A percentile compares a stretch with the other conserved stretches of the same genome.
Evolutionary conservation across 2,797 vertebrate species (phyloP).

Genomic region (Anguilla megastoma): DNA sequence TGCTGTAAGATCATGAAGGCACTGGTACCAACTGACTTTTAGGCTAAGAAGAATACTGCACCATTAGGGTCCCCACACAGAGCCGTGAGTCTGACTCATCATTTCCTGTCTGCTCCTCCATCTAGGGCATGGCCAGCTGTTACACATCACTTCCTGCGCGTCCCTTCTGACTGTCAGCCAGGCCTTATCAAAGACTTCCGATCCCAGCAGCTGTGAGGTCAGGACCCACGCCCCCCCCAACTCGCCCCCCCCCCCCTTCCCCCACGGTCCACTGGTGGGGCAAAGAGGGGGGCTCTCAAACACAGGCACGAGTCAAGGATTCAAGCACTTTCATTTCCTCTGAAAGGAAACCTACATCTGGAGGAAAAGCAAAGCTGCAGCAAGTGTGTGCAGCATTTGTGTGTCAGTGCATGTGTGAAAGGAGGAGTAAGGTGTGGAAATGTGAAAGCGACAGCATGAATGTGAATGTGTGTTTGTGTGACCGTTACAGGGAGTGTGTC

Average conservation of each 20-base stretch:
- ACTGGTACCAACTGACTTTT: background rate
- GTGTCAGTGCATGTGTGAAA: background rate
- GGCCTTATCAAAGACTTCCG: background rate
- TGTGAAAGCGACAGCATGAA: background rate
- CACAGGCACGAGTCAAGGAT: background rate
- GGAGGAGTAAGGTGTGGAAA: background rate
- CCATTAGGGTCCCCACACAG: background rate
- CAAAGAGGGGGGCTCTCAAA: background rate
- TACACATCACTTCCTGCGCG: background rate
- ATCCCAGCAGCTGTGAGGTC: constrained; percentile 12
- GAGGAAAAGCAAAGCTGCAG: background rate
- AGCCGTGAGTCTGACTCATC: background rate
- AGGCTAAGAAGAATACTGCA: background rate
- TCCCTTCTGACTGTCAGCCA: background rate
- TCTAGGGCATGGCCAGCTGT: constrained; percentile 2
- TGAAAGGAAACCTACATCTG: background rate
- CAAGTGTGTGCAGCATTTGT: background rate
- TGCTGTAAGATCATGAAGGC: background rate
- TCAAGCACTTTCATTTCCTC: background rate
- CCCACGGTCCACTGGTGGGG: background rate
- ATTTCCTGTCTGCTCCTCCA: constrained; percentile 8
- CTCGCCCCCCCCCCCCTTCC: background rate
- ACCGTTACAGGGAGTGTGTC: too few species aligned
- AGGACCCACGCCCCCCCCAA: background rate
- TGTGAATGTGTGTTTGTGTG: too few species aligned